Evolutionary conservation across 1,140 invertebrate species (phyloP).

Genomic region (Bicyclus anynana): DNA sequence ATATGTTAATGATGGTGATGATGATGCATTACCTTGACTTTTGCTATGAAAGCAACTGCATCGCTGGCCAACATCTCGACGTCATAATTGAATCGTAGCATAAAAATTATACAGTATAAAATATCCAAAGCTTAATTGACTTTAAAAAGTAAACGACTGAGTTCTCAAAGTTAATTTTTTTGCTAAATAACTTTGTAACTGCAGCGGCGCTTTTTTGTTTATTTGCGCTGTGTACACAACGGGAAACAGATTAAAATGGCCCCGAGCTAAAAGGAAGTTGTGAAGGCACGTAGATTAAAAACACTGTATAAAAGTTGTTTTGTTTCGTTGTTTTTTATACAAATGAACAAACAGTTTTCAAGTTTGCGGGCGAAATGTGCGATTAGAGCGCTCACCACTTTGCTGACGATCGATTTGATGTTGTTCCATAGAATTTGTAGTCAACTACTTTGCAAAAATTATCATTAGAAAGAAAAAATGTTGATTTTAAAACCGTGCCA

Average conservation of each 20-base stretch:
- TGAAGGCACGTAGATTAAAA: constrained; percentile 65
- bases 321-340: constrained; percentile 35
- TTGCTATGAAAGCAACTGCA: too few species aligned
- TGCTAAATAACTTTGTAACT: constrained; percentile 51
- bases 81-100: not conserved
- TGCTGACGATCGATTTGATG: not conserved
- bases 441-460: too few species aligned
- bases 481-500: too few species aligned
- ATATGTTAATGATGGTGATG: too few species aligned
- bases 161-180: constrained; percentile 37
- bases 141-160: constrained; percentile 26
- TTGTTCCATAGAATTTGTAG: too few species aligned
- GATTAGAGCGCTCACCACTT: not conserved
- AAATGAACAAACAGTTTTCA: constrained; percentile 26
- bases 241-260: constrained; percentile 67
- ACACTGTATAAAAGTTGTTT: constrained; percentile 41
- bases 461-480: too few species aligned
- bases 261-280: constrained; percentile 52
- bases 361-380: constrained; percentile 4
- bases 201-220: constrained; percentile 38
- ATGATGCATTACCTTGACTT: too few species aligned
- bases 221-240: constrained; percentile 50
- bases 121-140: constrained; percentile 19
- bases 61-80: not conserved
- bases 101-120: not conserved